Percentiles rank a stretch among this genome's conserved stretches.
These are phyloP conservation scores for Nemapogon koenigi DNA, from an alignment of 2,888 invertebrate genomes.

Conservation along the genomic window DNA sequence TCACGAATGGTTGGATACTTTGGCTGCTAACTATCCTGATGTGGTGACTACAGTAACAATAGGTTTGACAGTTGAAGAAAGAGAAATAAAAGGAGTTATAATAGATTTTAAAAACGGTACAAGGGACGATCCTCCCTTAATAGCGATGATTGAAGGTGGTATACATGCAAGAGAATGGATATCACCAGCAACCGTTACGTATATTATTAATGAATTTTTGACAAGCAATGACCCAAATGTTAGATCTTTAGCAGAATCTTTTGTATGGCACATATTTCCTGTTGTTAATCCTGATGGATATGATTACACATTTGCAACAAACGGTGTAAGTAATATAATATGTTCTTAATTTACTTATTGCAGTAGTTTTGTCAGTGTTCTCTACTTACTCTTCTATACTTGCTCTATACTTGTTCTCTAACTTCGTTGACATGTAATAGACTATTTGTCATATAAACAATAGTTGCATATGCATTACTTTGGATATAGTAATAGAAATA, in stretches of 20 bases:
- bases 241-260: slow-evolving; percentile 53
- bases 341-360: no score
- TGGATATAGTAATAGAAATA: no score
- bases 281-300: slow-evolving; percentile 71
- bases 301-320: slow-evolving; percentile 61
- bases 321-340: slow-evolving; percentile 33
- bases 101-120: slow-evolving; percentile 39
- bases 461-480: no score
- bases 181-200: slow-evolving; percentile 62
- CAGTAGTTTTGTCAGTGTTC: no score
- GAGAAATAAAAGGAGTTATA: slow-evolving; percentile 63
- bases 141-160: slow-evolving; percentile 65
- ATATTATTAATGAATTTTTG: slow-evolving; percentile 65
- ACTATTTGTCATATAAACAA: no score
- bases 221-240: slow-evolving; percentile 45
- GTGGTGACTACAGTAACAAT: slow-evolving; percentile 55
- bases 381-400: no score
- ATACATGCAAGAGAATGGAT: slow-evolving; percentile 82
- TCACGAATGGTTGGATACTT: slow-evolving; percentile 62
- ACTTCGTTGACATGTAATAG: no score
- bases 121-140: slow-evolving; percentile 37
- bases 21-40: slow-evolving; percentile 50
- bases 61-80: slow-evolving; percentile 67
- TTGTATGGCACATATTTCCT: slow-evolving; percentile 72
- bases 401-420: no score